Base-by-base conservation (phyloP, 2,888 invertebrate genomes). In the Drosophila glabriapex region DNA sequence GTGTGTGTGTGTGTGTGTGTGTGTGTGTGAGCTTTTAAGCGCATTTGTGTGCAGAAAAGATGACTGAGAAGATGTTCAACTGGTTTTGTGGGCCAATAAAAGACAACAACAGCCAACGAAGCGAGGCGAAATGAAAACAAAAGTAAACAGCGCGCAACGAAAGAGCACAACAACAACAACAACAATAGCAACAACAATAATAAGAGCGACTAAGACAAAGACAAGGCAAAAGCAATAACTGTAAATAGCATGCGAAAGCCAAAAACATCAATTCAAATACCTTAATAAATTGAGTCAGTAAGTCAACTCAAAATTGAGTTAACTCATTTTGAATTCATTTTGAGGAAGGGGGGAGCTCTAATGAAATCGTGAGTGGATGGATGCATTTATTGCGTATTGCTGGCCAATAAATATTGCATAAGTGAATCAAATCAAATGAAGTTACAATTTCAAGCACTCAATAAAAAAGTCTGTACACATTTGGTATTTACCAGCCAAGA, bases 81-180 rank as follows among this genome's bases (percentile, higher is more conserved):
- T 89, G 83, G 83, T 85, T 88, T 77, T 76, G 85, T 66, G 66
- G 67, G 72, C 76, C 82, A 83, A 88, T 88, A 87, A 79, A 82
- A 80, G 68, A 66, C 66, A 76, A 58, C 67, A 85, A 62, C 41
- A 56, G 22, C n/a, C 63, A 70, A 49, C 74, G 67, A 73, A 78
- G 65, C 74, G 68, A 65, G 67, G 46, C 61, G 72, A 78, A 76
- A 81, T 58, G 68, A 69, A 68, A 68, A 79, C 79, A 81, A 85
- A 83, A 90, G 83, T 75, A 76, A 89, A 65, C 81, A 73, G 58
- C 53, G 74, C 85, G 70, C 69, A 81, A 81, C 86, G 78, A 81
- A 63, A 71, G 77, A 76, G 68, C 80, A 77, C 16, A 25, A 25
- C 25, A 25, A 25, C 41, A 58, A 63, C 67, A 79, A 39, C 39